Evolutionary conservation across 2,113 vertebrate species (phyloP).

Genomic region (Euleptes europaea): DNA sequence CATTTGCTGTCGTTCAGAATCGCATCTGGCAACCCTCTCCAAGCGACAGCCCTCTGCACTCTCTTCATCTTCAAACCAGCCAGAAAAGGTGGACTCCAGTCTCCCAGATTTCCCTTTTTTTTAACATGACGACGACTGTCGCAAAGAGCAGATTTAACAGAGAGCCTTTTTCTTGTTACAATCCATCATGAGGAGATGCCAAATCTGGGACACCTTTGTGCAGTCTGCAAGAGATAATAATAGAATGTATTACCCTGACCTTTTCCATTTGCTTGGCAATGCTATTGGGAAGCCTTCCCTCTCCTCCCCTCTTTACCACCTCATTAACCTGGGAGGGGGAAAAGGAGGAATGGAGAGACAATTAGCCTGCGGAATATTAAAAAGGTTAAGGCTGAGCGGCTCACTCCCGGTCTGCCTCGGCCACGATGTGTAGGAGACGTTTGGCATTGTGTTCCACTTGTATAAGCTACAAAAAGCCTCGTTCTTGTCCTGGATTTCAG

Average conservation of each 20-base stretch:
- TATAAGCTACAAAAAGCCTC: constrained; percentile 36
- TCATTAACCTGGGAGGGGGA: constrained; percentile 67
- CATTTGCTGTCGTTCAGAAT: not conserved
- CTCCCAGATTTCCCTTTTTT: constrained; percentile 63
- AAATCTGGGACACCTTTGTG: constrained; percentile 45
- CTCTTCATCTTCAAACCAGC: constrained; percentile 57
- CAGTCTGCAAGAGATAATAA: constrained; percentile 59
- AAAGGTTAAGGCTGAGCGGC: constrained; percentile 63
- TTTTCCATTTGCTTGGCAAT: constrained; percentile 64
- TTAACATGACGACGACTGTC: constrained; percentile 61
- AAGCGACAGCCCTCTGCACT: not conserved
- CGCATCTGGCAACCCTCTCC: not conserved
- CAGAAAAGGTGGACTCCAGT: constrained; percentile 46
- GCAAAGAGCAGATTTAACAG: constrained; percentile 62
- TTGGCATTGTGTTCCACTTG: constrained; percentile 39
- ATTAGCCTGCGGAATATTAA: constrained; percentile 68
- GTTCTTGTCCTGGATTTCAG: constrained; percentile 47
- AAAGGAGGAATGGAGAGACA: constrained; percentile 58
- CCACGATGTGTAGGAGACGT: constrained; percentile 35
- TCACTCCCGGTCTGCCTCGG: constrained; percentile 46
- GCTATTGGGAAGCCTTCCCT: constrained; percentile 49
- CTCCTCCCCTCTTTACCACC: constrained; percentile 60
- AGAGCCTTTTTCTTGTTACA: constrained; percentile 60
- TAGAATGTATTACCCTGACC: constrained; percentile 52
- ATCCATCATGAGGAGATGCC: constrained; percentile 68